Base-by-base conservation (phyloP, 2,797 vertebrate species). In the Sebastes vulpes region DNA sequence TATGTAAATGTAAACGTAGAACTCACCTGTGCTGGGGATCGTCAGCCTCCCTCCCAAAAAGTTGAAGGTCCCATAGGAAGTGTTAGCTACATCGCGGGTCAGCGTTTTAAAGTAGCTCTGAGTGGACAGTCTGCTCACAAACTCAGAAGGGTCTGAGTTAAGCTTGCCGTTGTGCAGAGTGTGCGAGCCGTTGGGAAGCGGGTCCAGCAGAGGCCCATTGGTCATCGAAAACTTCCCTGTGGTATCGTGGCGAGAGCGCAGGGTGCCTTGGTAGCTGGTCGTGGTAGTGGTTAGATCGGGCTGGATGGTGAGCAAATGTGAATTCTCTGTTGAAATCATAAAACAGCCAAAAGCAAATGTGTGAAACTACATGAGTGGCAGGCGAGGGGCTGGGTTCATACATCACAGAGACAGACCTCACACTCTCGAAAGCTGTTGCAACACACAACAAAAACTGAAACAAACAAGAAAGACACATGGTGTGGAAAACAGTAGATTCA, bases 261-360 rank as follows among this genome's bases (percentile, higher is more conserved):
- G 96, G 0, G 97, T 97, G 87, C 98, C 98, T 90, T 99, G 98
- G 95, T 99, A 99, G 89, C 98, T 99, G 93, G 97, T 98, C 77
- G 98, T 98, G 85, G 98, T 96, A 58, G 98, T 98, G 88, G 98
- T 99, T 87, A 99, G 96, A 95, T 99, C 98, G 0, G 98, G 98
- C 94, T 99, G 98, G 96, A 99, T 99, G 92, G 98, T 99, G 87
- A 99, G 97, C 95, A 99, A 96, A 91, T 98, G 96, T 84, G 98
- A 98, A 86, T 98, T 99, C 95, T 99, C 98, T 99, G 94, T 74
- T 61, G 72, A 76, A 79, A 92, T 71, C 67, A 72, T 50, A 74
- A 52, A 82, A 87, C 42, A 89, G 81, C 92, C 66, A 86, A 89
- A 87, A 75, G 80, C 65, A 86, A 84, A 82, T 29, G 82, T 90